These are phyloP conservation scores for Zaprionus kolodkinae DNA, from an alignment of 1,140 invertebrate species.

Conservation along the genomic window DNA sequence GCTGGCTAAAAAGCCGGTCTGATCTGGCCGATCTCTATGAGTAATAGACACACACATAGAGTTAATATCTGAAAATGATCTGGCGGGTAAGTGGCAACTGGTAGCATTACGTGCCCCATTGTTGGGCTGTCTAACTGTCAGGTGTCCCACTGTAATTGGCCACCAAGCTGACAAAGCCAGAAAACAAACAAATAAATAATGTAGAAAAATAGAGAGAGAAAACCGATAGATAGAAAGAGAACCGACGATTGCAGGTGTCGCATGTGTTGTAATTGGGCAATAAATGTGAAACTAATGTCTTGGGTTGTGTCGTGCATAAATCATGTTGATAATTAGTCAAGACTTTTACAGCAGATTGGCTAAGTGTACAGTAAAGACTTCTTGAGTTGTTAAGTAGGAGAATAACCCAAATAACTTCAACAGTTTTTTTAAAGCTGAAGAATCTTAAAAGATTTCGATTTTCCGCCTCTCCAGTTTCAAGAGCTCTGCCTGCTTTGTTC, in stretches of 20 bases:
- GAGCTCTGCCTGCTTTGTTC: background rate
- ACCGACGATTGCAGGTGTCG: conserved; percentile 55
- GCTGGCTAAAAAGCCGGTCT: conserved; percentile 11
- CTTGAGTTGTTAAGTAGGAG: background rate
- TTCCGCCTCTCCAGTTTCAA: conserved; percentile 4
- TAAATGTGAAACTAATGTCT: conserved; percentile 43
- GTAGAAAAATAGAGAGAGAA: conserved; percentile 15
- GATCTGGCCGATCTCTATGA: conserved; percentile 31
- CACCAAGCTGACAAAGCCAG: conserved; percentile 26
- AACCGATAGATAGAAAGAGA: background rate
- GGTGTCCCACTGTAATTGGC: conserved; percentile 32
- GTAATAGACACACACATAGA: conserved; percentile 21
- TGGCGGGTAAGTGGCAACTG: background rate
- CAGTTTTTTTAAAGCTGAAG: background rate
- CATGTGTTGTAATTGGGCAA: conserved; percentile 58
- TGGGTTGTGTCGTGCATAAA: conserved; percentile 54
- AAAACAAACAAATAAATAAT: conserved; percentile 36
- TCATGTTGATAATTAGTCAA: conserved; percentile 37
- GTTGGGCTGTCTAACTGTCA: conserved; percentile 52
- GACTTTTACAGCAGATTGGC: conserved; percentile 12
- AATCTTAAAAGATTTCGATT: background rate
- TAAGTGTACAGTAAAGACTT: conserved; percentile 21
- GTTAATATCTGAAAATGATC: conserved; percentile 19
- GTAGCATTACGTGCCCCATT: conserved; percentile 28
- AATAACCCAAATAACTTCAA: background rate